These are phyloP conservation scores for Cyprinella venusta DNA, from an alignment of 2,797 vertebrate genomes.

Conservation along the genomic window DNA sequence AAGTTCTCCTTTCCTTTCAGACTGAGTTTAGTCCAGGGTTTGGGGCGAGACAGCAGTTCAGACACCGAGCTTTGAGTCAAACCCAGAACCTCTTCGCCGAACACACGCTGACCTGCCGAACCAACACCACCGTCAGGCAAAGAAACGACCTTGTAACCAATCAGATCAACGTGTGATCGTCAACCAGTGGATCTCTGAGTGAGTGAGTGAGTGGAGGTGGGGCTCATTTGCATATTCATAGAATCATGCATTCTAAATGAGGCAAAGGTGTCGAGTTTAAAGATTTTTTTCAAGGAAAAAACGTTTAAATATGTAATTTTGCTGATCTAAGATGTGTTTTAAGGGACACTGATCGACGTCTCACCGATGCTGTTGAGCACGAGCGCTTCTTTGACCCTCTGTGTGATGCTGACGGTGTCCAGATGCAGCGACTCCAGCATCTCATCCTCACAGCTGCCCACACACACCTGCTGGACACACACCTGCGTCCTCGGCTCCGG, in stretches of 20 bases:
- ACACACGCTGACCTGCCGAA: constrained; percentile 89
- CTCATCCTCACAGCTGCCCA: neutral
- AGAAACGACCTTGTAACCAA: too few species aligned
- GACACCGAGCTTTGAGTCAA: constrained; percentile 97
- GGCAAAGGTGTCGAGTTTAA: too few species aligned
- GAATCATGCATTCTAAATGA: too few species aligned
- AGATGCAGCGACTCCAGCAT: constrained; percentile 83
- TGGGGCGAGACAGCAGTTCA: constrained; percentile 94
- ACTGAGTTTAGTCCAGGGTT: constrained; percentile 97
- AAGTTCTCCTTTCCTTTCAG: constrained; percentile 95
- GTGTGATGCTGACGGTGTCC: constrained; percentile 94
- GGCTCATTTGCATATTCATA: too few species aligned
- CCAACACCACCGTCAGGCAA: neutral
- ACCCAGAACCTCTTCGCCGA: constrained; percentile 95
- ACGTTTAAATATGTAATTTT: too few species aligned
- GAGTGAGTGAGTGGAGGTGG: too few species aligned
- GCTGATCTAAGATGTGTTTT: too few species aligned
- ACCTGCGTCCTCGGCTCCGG: constrained; percentile 68
- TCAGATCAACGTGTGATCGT: too few species aligned
- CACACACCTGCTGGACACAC: neutral
- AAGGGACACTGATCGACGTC: too few species aligned
- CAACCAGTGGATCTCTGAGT: too few species aligned
- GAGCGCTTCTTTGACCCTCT: constrained; percentile 95
- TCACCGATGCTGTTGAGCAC: constrained; percentile 92
- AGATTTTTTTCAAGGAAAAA: too few species aligned